Base-by-base conservation (phyloP, 2,113 vertebrate species). In the Ceyx margarethae region DNA sequence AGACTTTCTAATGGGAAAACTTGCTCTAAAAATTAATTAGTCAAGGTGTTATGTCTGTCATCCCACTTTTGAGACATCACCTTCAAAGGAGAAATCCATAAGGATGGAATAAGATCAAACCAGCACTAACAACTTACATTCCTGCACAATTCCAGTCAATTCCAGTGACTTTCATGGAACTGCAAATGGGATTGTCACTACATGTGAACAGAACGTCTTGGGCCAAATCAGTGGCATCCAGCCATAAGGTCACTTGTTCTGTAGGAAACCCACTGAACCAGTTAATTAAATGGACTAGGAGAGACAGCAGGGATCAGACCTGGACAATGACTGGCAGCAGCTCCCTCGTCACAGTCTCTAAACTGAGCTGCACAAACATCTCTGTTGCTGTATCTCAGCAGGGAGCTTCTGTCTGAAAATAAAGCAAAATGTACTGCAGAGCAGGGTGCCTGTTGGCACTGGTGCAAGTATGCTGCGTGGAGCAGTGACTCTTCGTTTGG, bases 181-280 rank as follows among this genome's bases (percentile, higher is more conserved):
- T 66, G 17, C 35, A 73, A 37, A 61, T 10, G 42, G 48, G 35
- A 15, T 19, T 28, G 15, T 29, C 10, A 2, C 22, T 75, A 21
- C 5, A 3, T 0, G 7, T 17, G 31, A 76, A 60, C 22, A 1
- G 17, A 77, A 42, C 0, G 0, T 6, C 3, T 15, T 6, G 18
- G 71, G 68, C 17, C 60, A 77, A 25, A 69, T 14, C 45, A 18
- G 64, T 2, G 29, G 20, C 13, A 10, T 5, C 58, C 54, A 69
- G 64, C 20, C 45, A 9, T 21, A 74, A 48, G 37, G 46, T 43
- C 43, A 75, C 33, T 8, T 10, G 43, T 46, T 26, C 43, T 54
- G 45, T 2, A 51, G 37, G 35, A 82, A 85, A 80, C 17, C 28
- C 50, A 51, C 14, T 2, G 31, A 51, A 37, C 10, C 13, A 48